Conservation (phyloP, 1,140 invertebrate genomes). For the Drosophila nannoptera region DNA sequence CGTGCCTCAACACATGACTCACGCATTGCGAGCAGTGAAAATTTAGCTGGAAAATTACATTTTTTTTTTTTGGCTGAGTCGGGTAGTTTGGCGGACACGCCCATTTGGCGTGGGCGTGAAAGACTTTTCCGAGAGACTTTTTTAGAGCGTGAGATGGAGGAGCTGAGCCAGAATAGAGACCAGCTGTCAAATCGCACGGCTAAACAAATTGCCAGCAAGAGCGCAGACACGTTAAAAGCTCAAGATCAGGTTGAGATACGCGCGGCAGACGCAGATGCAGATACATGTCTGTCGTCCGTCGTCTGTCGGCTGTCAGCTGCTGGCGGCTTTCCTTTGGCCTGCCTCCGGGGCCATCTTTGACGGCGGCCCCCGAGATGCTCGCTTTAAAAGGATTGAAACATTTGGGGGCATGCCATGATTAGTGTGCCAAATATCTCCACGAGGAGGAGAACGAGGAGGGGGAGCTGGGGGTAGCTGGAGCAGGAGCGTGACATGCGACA, state of each 20-base stretch:
- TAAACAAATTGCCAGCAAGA: slow-evolving; percentile 67
- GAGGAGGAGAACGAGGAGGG: too few species aligned
- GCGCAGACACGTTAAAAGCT: slow-evolving; percentile 47
- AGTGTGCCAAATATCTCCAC: slow-evolving; percentile 64
- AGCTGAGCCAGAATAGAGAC: slow-evolving; percentile 15
- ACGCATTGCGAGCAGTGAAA: slow-evolving; percentile 51
- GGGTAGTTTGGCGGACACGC: slow-evolving; percentile 17
- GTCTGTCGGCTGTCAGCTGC: slow-evolving; percentile 41
- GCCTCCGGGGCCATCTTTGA: slow-evolving; percentile 16
- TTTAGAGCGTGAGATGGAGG: not conserved
- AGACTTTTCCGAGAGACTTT: slow-evolving; percentile 1
- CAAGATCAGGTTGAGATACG: slow-evolving; percentile 49
- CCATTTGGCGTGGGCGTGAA: slow-evolving; percentile 21
- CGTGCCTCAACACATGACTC: slow-evolving; percentile 66
- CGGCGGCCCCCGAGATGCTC: slow-evolving; percentile 27
- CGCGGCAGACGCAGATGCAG: slow-evolving; percentile 10
- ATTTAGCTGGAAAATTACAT: slow-evolving; percentile 22
- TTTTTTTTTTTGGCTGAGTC: slow-evolving; percentile 14
- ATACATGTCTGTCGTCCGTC: not conserved
- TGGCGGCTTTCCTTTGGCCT: slow-evolving; percentile 52
- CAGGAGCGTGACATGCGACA: slow-evolving; percentile 51
- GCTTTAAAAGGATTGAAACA: slow-evolving; percentile 60
- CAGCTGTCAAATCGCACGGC: slow-evolving; percentile 45
- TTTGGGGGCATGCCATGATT: slow-evolving; percentile 67
- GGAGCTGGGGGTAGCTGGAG: slow-evolving; percentile 29